A percentile compares a stretch with the other conserved stretches of the same genome.
These are phyloP conservation scores for Polymixis flavicincta DNA, from an alignment of 2,888 invertebrate genomes.

Conservation along the genomic window DNA sequence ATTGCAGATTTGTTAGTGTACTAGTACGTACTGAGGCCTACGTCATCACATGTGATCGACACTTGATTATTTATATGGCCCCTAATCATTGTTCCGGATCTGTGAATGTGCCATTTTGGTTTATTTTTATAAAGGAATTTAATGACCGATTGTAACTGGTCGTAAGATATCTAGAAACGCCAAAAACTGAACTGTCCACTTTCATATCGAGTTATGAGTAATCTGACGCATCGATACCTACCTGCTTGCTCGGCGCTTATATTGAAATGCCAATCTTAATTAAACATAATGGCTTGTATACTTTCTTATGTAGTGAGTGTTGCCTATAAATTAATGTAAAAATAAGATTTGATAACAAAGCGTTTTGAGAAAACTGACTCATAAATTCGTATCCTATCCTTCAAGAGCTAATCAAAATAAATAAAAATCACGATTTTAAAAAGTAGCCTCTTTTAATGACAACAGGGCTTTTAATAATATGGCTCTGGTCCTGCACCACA, in stretches of 20 bases:
- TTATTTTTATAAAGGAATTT: not conserved
- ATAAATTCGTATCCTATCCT: not conserved
- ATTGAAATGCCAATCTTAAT: conserved; percentile 17
- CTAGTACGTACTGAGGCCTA: conserved; percentile 18
- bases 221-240: conserved; percentile 23
- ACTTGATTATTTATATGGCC: conserved; percentile 36
- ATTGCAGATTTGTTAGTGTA: conserved; percentile 45
- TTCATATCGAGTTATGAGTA: conserved; percentile 54
- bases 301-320: conserved; percentile 4
- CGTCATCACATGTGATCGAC: conserved; percentile 43
- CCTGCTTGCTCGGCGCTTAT: conserved; percentile 11
- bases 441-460: not conserved
- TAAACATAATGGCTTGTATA: conserved; percentile 2
- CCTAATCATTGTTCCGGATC: conserved; percentile 32
- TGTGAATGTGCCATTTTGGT: not conserved
- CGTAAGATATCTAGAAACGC: conserved; percentile 29
- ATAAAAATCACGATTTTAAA: not conserved
- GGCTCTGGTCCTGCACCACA: not conserved
- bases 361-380: not conserved
- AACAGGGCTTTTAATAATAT: not conserved
- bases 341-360: not conserved
- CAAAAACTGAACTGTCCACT: conserved; percentile 50
- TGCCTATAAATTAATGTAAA: not conserved
- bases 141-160: not conserved
- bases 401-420: not conserved